These are phyloP conservation scores for Hyperoodon ampullatus DNA, from an alignment of 2,113 vertebrate genomes.

Conservation along the genomic window DNA sequence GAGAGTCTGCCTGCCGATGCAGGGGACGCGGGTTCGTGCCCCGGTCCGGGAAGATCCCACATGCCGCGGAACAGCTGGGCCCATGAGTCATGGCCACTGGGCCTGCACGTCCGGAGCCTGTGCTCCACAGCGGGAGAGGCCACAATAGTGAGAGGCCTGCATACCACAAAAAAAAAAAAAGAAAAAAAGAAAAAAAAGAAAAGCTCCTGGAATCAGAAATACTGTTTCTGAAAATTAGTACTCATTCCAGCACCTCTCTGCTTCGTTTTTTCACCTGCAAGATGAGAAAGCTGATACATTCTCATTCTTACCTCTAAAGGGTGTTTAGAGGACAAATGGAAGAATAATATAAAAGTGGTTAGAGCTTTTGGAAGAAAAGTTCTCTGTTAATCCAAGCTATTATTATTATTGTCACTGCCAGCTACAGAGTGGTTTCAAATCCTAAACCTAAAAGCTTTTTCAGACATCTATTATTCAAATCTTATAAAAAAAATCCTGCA, in stretches of 20 bases:
- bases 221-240: constrained; percentile 34
- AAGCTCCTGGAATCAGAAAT: constrained; percentile 11
- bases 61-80: too few relatives aligned
- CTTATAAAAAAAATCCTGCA: constrained; percentile 6
- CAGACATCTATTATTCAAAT: constrained; percentile 71
- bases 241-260: background rate
- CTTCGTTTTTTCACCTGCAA: constrained; percentile 27
- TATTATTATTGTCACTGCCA: constrained; percentile 50
- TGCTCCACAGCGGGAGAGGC: too few relatives aligned
- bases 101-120: too few relatives aligned
- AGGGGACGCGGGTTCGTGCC: too few relatives aligned
- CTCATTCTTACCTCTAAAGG: background rate
- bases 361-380: constrained; percentile 39
- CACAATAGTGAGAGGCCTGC: too few relatives aligned
- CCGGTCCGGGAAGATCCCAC: too few relatives aligned
- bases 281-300: background rate
- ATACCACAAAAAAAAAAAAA: too few relatives aligned
- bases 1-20: too few relatives aligned
- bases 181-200: background rate
- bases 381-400: constrained; percentile 44
- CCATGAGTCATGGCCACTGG: too few relatives aligned
- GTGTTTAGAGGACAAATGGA: constrained; percentile 59
- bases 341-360: constrained; percentile 25
- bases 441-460: constrained; percentile 57
- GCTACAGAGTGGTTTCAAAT: background rate